phyloP scores from a whole-genome alignment of 2,113 vertebrate species.

The Bagarius yarrelli region DNA sequence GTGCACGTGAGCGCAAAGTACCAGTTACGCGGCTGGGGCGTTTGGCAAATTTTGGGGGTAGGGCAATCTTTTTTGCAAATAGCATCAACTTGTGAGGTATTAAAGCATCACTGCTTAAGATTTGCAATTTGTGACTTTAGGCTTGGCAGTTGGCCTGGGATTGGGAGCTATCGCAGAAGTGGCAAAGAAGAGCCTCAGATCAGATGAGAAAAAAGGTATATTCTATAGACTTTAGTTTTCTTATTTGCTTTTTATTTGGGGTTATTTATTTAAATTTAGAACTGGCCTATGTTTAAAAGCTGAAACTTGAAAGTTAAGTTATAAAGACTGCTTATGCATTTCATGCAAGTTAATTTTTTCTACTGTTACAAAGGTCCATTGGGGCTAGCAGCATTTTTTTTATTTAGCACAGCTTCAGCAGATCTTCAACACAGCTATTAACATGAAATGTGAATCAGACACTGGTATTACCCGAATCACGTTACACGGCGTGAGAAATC shows the following conservation, averaged over 20 bases:
- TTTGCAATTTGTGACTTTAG: slow-evolving; percentile 60
- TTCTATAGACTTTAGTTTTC: not conserved
- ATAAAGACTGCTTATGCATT: not conserved
- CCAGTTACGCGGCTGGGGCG: slow-evolving; percentile 85
- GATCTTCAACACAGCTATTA: not conserved
- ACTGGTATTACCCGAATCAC: not conserved
- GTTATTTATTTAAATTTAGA: not conserved
- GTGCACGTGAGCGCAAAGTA: slow-evolving; percentile 84
- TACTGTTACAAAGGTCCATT: not conserved
- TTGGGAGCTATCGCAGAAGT: slow-evolving; percentile 87
- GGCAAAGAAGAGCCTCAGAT: slow-evolving; percentile 85
- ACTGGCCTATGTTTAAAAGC: not conserved
- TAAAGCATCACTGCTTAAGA: not conserved
- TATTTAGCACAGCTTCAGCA: too few relatives aligned
- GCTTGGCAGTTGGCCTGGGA: slow-evolving; percentile 87
- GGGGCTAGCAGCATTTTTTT: not conserved
- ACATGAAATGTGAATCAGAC: not conserved
- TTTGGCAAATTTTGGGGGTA: slow-evolving; percentile 89
- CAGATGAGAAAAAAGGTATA: slow-evolving; percentile 70
- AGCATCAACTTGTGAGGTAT: not conserved
- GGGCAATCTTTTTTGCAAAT: slow-evolving; percentile 32
- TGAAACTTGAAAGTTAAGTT: not conserved
- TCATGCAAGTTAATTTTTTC: not conserved
- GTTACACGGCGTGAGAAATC: too few relatives aligned
- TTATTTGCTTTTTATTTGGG: not conserved